These are phyloP conservation scores for Fregata magnificens DNA, from an alignment of 2,113 vertebrate species.

Conservation along the genomic window DNA sequence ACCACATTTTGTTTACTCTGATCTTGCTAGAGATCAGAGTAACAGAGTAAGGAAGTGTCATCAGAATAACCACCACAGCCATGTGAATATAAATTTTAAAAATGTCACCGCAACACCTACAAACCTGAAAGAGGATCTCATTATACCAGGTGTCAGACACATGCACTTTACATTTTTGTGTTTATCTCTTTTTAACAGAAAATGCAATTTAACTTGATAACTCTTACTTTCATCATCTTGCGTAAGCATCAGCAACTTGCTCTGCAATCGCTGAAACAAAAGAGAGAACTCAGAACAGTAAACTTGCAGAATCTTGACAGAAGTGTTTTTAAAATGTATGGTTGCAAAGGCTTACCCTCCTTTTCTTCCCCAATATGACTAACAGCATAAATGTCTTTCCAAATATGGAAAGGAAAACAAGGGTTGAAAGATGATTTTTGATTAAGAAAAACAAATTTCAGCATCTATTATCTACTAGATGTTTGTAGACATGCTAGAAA, in stretches of 20 bases:
- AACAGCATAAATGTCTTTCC: neutral
- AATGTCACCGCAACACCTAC: neutral
- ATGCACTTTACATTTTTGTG: neutral
- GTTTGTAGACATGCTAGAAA: neutral
- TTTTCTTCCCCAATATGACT: neutral
- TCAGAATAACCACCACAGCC: neutral
- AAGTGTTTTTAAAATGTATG: neutral
- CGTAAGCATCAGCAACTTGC: constrained; percentile 68
- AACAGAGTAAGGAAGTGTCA: neutral
- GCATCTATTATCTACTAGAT: neutral
- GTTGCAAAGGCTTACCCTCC: neutral
- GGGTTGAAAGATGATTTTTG: neutral
- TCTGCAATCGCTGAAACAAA: constrained; percentile 71
- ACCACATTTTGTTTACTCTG: neutral
- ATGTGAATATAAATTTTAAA: neutral
- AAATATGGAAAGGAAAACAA: neutral
- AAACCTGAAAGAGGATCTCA: neutral
- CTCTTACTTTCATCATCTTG: constrained; percentile 70
- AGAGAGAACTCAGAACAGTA: neutral
- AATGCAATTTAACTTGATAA: neutral
- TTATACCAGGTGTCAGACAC: neutral
- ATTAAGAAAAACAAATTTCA: neutral
- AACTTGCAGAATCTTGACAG: neutral
- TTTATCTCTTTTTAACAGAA: neutral
- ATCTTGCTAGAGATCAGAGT: neutral